A percentile compares a stretch with the other conserved stretches of the same genome.
These are phyloP conservation scores for Agrochola lychnidis DNA, from an alignment of 2,888 invertebrate species.

Conservation along the genomic window DNA sequence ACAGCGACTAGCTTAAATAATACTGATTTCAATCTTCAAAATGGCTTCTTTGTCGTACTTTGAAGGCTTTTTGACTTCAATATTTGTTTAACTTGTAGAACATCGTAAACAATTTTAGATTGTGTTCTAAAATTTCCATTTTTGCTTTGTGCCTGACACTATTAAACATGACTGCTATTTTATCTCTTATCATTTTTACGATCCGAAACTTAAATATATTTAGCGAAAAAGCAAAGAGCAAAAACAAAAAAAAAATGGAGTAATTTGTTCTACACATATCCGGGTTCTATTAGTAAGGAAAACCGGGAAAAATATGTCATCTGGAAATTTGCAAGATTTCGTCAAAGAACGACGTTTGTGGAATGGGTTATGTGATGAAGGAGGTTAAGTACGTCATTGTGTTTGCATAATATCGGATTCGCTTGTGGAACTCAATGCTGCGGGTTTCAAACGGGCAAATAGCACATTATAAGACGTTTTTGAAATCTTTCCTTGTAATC, in stretches of 20 bases:
- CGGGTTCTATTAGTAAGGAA: slow-evolving; percentile 14
- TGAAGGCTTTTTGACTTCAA: background rate
- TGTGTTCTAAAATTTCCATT: background rate
- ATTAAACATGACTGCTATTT: background rate
- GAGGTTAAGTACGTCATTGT: background rate
- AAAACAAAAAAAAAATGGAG: too few species aligned
- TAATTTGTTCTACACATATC: slow-evolving; percentile 28
- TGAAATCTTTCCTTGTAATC: background rate
- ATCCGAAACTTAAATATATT: background rate
- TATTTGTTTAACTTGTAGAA: background rate
- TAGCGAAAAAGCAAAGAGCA: background rate
- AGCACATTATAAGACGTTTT: too few species aligned
- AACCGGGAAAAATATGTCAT: background rate
- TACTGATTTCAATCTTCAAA: slow-evolving; percentile 13
- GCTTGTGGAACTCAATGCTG: background rate
- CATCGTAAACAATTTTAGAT: background rate
- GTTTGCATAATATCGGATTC: background rate
- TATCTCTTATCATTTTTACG: background rate
- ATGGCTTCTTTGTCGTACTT: background rate
- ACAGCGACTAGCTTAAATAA: slow-evolving; percentile 21
- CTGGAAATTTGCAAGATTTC: slow-evolving; percentile 3
- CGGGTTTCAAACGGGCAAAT: background rate
- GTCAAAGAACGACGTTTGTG: background rate
- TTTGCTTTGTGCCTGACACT: background rate
- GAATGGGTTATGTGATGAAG: background rate